These are phyloP conservation scores for Oscheius sp. DNA, from an alignment of 2,888 invertebrate species.

Conservation along the genomic window DNA sequence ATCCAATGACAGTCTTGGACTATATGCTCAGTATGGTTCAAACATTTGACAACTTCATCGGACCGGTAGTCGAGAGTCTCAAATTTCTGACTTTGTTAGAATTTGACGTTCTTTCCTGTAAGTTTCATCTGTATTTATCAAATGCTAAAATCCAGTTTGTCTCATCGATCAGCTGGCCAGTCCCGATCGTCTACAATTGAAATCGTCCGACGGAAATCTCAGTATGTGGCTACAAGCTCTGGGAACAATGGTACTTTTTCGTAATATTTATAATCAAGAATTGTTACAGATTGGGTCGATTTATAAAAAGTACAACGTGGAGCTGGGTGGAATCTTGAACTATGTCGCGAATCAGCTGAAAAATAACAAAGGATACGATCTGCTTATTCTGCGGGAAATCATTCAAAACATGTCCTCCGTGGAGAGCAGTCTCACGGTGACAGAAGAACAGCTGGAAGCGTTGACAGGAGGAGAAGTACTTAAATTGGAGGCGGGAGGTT, in stretches of 20 bases:
- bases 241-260: slow-evolving; percentile 85
- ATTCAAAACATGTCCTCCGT: slow-evolving; percentile 99
- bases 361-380: slow-evolving; percentile 87
- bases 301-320: slow-evolving; percentile 90
- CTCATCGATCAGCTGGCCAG: slow-evolving; percentile 89
- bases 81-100: slow-evolving; percentile 94
- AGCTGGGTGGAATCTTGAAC: slow-evolving; percentile 92
- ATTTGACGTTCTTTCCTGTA: slow-evolving; percentile 91
- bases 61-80: slow-evolving; percentile 94
- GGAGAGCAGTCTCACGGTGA: slow-evolving; percentile 95
- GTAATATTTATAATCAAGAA: slow-evolving; percentile 74
- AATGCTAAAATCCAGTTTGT: slow-evolving; percentile 79
- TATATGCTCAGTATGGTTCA: slow-evolving; percentile 84
- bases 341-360: slow-evolving; percentile 97
- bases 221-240: slow-evolving; percentile 81
- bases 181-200: slow-evolving; percentile 82
- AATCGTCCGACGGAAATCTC: slow-evolving; percentile 89
- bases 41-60: slow-evolving; percentile 92
- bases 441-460: slow-evolving; percentile 93
- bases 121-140: slow-evolving; percentile 40
- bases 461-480: slow-evolving; percentile 96
- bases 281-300: slow-evolving; percentile 84
- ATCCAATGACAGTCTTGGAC: slow-evolving; percentile 94
- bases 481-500: slow-evolving; percentile 95
- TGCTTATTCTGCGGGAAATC: slow-evolving; percentile 91